These are phyloP conservation scores for Callyntrura guangdongensis DNA, from an alignment of 2,888 invertebrate species.

Conservation along the genomic window DNA sequence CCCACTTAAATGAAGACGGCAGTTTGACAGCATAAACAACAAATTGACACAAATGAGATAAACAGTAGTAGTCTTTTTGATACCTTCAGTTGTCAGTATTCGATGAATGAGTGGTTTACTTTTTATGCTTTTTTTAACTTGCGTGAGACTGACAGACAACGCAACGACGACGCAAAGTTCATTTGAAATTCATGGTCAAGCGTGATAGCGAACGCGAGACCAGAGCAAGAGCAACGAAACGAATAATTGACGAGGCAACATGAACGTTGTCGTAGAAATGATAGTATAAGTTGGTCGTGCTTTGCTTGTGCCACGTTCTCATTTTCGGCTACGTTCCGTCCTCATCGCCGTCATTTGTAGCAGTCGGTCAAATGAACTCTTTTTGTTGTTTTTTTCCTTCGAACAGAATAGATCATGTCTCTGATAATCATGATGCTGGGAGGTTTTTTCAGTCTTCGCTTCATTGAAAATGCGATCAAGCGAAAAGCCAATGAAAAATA, in stretches of 20 bases:
- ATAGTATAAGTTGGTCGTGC: neutral
- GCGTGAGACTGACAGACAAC: neutral
- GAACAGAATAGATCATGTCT: slow-evolving; percentile 39
- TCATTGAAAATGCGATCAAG: slow-evolving; percentile 40
- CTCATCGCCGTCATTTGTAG: neutral
- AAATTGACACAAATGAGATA: slow-evolving; percentile 41
- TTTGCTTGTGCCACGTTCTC: slow-evolving; percentile 11
- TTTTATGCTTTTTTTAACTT: neutral
- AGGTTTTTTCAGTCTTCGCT: slow-evolving; percentile 45
- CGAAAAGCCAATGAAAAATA: neutral
- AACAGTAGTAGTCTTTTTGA: neutral
- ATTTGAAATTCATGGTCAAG: slow-evolving; percentile 68
- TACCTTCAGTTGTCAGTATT: neutral
- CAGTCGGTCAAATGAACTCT: slow-evolving; percentile 32
- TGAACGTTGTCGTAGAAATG: neutral
- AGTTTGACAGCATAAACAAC: slow-evolving; percentile 11
- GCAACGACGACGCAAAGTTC: slow-evolving; percentile 36
- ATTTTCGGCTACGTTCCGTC: slow-evolving; percentile 21
- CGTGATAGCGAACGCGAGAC: slow-evolving; percentile 18
- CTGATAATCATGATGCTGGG: slow-evolving; percentile 24
- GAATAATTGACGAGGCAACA: slow-evolving; percentile 1
- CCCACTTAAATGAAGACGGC: slow-evolving; percentile 37
- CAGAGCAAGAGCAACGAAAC: slow-evolving; percentile 35
- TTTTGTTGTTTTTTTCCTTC: slow-evolving; percentile 23
- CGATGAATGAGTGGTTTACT: neutral